Percentiles rank a stretch among this genome's conserved stretches.
Conservation (phyloP, 2,797 vertebrate species). For the Lutra lutra region DNA sequence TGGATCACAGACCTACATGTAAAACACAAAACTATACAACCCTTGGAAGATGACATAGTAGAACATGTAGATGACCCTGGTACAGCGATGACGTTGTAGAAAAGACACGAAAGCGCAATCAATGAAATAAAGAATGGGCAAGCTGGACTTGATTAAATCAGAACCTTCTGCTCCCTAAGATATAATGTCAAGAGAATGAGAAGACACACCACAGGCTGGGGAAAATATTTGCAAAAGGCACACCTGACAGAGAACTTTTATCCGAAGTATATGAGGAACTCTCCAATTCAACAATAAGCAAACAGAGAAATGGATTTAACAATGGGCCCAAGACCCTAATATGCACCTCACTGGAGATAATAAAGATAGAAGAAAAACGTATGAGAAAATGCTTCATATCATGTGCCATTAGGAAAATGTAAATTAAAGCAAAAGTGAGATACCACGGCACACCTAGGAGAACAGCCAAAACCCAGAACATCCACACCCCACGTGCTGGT, state of each 20-base stretch:
- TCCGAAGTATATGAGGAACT: neutral
- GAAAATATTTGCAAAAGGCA: neutral
- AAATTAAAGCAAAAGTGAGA: neutral
- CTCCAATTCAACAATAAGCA: neutral
- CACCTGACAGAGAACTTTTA: neutral
- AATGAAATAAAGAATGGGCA: neutral
- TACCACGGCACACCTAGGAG: accelerated
- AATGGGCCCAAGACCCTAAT: neutral
- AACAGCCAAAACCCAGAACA: accelerated
- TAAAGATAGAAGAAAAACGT: neutral
- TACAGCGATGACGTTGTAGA: neutral
- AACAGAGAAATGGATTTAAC: neutral
- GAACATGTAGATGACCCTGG: neutral
- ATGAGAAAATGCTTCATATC: neutral
- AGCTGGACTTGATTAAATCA: neutral
- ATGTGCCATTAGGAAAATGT: too few relatives aligned
- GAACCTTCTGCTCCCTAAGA: neutral
- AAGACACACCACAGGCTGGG: too few relatives aligned
- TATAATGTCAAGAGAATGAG: neutral
- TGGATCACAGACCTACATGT: neutral
- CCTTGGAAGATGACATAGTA: neutral
- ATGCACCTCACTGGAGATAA: neutral
- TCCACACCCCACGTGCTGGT: neutral
- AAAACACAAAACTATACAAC: neutral
- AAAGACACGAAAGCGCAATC: too few relatives aligned